Conservation (phyloP, 2,888 invertebrate genomes). For the Allophyes oxyacanthae region DNA sequence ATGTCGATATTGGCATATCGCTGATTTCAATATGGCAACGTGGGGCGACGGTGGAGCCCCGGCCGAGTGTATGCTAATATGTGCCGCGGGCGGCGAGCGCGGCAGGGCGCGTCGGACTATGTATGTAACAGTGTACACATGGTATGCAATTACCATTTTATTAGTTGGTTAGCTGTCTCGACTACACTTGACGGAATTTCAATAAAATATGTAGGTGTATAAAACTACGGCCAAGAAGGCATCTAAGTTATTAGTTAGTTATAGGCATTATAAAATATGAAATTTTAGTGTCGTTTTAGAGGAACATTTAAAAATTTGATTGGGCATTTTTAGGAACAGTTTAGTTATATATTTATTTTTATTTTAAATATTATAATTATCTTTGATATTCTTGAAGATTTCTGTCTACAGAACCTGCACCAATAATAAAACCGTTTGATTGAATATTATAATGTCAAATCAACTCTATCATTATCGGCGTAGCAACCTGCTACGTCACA, state of each 20-base stretch:
- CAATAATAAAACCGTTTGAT: constrained; percentile 4
- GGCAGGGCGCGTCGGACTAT: constrained; percentile 58
- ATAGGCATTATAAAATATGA: too few relatives aligned
- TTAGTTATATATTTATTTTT: constrained; percentile 1
- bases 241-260: too few relatives aligned
- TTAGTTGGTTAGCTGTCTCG: constrained; percentile 48
- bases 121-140: constrained; percentile 54
- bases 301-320: constrained; percentile 20
- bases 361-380: not conserved
- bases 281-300: constrained; percentile 4
- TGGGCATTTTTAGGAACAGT: constrained; percentile 11
- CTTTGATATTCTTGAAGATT: not conserved
- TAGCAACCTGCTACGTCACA: constrained; percentile 3
- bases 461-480: not conserved
- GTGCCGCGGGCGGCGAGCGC: constrained; percentile 68
- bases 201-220: constrained; percentile 36
- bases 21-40: constrained; percentile 71
- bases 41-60: constrained; percentile 41
- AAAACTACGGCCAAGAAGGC: constrained; percentile 15
- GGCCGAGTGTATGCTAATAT: constrained; percentile 70
- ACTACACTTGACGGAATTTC: constrained; percentile 46
- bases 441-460: constrained; percentile 1
- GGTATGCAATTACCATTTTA: constrained; percentile 60
- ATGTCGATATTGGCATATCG: constrained; percentile 76
- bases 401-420: not conserved